Conservation (phyloP, 2,888 invertebrate genomes). For the Corythucha ciliata region DNA sequence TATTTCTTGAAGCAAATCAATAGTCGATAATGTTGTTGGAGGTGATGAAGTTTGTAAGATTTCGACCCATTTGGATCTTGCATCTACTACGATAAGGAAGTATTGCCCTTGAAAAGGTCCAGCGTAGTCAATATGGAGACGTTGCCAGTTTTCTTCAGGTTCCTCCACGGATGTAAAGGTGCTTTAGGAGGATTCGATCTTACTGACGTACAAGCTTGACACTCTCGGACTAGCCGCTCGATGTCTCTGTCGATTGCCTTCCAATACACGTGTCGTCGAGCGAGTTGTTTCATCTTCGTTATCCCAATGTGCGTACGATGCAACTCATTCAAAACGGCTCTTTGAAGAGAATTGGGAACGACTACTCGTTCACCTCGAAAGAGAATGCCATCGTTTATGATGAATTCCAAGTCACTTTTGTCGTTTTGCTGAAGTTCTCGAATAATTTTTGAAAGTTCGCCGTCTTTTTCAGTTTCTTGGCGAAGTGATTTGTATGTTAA, state of each 20-base stretch:
- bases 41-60: background rate
- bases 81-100: constrained; percentile 31
- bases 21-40: constrained; percentile 22
- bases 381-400: constrained; percentile 16
- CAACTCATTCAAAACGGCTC: constrained; percentile 24
- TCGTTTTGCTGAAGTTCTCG: background rate
- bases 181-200: constrained; percentile 2
- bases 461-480: constrained; percentile 12
- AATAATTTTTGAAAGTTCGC: background rate
- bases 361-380: constrained; percentile 27
- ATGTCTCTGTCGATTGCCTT: constrained; percentile 35
- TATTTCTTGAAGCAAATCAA: constrained; percentile 21
- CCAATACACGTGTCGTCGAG: constrained; percentile 37
- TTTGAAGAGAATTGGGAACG: constrained; percentile 28
- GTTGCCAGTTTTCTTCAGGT: constrained; percentile 27
- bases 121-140: constrained; percentile 34
- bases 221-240: constrained; percentile 32
- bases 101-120: constrained; percentile 31
- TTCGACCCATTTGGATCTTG: constrained; percentile 28
- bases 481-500: constrained; percentile 1
- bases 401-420: background rate
- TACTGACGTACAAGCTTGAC: constrained; percentile 19
- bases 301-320: constrained; percentile 32
- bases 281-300: constrained; percentile 36
- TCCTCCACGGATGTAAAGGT: constrained; percentile 1